phyloP scores from a whole-genome alignment of 1,140 invertebrate genomes.

The Trinorchestia longiramus region DNA sequence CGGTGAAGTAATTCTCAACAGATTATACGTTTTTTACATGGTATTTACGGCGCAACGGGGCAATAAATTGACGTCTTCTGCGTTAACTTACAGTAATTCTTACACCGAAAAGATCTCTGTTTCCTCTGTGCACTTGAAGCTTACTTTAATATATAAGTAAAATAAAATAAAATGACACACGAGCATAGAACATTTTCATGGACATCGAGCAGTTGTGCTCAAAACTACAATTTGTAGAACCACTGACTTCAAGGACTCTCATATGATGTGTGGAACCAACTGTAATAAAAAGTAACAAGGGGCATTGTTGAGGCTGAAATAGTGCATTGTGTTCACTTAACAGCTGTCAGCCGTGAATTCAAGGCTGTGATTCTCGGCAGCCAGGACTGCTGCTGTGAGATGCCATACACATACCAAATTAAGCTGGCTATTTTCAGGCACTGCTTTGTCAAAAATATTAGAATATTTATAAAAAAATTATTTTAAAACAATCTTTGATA shows the following conservation, averaged over 20 bases:
- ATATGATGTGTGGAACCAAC: not conserved
- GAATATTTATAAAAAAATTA: too few species aligned
- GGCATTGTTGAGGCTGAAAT: too few species aligned
- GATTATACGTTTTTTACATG: not conserved
- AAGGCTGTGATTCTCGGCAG: too few species aligned
- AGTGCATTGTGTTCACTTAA: too few species aligned
- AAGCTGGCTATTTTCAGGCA: too few species aligned
- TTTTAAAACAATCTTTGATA: too few species aligned
- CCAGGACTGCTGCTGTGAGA: too few species aligned
- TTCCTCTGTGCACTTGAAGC: not conserved
- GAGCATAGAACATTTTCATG: not conserved
- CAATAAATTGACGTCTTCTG: not conserved
- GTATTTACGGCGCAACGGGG: not conserved
- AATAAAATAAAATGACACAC: not conserved
- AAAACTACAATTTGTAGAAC: not conserved
- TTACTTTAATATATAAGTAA: not conserved
- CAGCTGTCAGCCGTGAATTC: too few species aligned
- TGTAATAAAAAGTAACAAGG: too few species aligned
- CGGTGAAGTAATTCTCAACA: not conserved
- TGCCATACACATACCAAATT: too few species aligned
- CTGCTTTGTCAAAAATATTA: too few species aligned
- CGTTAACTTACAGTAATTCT: not conserved
- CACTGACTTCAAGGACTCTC: not conserved
- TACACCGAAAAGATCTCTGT: not conserved
- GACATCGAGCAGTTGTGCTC: not conserved